These are phyloP conservation scores for Orchesellides sinensis DNA, from an alignment of 2,888 invertebrate species.

Conservation along the genomic window DNA sequence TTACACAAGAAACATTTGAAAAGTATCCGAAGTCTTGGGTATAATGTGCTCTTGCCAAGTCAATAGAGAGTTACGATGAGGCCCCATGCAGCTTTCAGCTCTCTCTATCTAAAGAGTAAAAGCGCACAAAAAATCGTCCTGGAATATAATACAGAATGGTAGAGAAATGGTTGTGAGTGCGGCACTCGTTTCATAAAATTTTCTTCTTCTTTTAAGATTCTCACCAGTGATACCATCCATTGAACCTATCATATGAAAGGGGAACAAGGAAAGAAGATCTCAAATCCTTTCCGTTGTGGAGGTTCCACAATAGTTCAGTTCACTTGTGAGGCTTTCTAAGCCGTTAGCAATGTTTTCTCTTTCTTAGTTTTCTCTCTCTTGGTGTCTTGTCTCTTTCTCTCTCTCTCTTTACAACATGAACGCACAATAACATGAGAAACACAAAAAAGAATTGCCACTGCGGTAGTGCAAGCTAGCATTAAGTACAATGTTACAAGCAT, in stretches of 20 bases:
- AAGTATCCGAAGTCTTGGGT: constrained; percentile 27
- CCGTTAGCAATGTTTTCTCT: background rate
- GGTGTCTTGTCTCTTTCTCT: background rate
- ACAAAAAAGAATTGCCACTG: constrained; percentile 54
- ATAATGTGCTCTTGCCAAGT: constrained; percentile 64
- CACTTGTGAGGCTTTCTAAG: background rate
- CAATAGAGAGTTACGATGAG: constrained; percentile 64
- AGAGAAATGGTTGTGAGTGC: constrained; percentile 40
- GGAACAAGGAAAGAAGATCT: constrained; percentile 53
- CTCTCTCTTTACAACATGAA: constrained; percentile 43
- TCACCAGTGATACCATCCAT: background rate
- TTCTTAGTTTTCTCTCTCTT: constrained; percentile 11
- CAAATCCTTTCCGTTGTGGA: constrained; percentile 56
- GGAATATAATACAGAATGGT: constrained; percentile 41
- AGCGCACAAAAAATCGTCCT: constrained; percentile 3
- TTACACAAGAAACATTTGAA: background rate
- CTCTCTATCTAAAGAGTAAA: constrained; percentile 19
- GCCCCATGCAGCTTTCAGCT: constrained; percentile 61
- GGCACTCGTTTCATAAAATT: constrained; percentile 41
- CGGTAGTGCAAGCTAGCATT: constrained; percentile 40
- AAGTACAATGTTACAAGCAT: constrained; percentile 19
- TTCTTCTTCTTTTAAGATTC: constrained; percentile 37
- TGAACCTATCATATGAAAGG: constrained; percentile 19
- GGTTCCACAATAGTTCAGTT: background rate
- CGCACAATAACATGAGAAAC: constrained; percentile 44